A percentile compares a stretch with the other conserved stretches of the same genome.
These are phyloP conservation scores for Lymantria dispar DNA, from an alignment of 2,888 invertebrate species.

Conservation along the genomic window DNA sequence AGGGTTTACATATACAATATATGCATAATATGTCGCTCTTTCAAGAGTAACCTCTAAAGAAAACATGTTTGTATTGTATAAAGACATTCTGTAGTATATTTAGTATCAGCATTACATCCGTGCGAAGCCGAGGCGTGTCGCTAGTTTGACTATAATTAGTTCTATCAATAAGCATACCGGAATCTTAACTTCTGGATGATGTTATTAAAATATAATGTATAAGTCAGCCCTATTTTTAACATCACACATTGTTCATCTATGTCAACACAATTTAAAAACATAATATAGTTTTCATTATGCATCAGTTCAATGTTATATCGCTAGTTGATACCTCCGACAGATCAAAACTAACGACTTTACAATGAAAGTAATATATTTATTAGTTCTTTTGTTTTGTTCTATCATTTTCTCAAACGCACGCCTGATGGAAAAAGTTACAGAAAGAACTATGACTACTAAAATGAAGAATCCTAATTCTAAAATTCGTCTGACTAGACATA, in stretches of 20 bases:
- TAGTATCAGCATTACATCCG: too few species aligned
- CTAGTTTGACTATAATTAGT: too few species aligned
- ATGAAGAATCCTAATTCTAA: conserved; percentile 29
- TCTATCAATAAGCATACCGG: too few species aligned
- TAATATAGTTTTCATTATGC: conserved; percentile 53
- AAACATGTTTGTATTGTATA: too few species aligned
- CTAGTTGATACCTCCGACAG: conserved; percentile 44
- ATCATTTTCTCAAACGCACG: conserved; percentile 35
- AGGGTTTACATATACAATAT: too few species aligned
- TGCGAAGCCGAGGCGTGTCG: too few species aligned
- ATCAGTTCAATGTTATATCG: conserved; percentile 38
- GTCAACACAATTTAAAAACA: conserved; percentile 56
- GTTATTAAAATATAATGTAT: conserved; percentile 35
- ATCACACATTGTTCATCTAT: conserved; percentile 45
- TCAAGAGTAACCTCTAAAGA: too few species aligned
- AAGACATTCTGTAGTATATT: too few species aligned
- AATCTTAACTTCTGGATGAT: not conserved
- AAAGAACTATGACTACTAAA: conserved; percentile 33
- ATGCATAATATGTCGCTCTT: too few species aligned
- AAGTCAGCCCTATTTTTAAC: conserved; percentile 39
- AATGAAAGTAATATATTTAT: conserved; percentile 42
- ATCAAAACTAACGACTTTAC: conserved; percentile 34
- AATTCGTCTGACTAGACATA: conserved; percentile 35
- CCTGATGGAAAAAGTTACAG: conserved; percentile 43
- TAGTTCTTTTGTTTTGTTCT: conserved; percentile 29